phyloP scores from a whole-genome alignment of 2,113 vertebrate genomes.

The Corydoras maculifer region DNA sequence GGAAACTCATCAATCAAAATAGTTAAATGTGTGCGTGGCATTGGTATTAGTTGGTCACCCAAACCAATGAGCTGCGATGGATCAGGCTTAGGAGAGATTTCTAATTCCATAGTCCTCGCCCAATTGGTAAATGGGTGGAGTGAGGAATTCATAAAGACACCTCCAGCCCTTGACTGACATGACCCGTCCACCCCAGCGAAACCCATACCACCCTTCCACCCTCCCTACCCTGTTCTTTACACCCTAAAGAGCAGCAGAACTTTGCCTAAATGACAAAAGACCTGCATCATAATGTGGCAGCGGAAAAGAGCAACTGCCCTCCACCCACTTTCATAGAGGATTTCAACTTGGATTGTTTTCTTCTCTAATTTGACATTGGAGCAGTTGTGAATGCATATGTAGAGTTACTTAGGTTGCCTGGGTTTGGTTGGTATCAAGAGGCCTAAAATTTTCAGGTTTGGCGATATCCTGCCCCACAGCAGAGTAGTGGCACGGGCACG shows the following conservation, averaged over 20 bases:
- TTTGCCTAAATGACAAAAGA: conserved; percentile 30
- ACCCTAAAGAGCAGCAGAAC: conserved; percentile 29
- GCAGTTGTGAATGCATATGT: conserved; percentile 51
- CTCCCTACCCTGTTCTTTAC: conserved; percentile 31
- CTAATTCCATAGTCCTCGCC: conserved; percentile 48
- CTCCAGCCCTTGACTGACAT: conserved; percentile 42
- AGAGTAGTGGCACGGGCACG: conserved; percentile 44
- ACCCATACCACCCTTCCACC: conserved; percentile 8
- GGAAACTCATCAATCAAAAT: conserved; percentile 59
- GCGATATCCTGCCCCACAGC: conserved; percentile 58
- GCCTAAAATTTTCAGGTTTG: conserved; percentile 62
- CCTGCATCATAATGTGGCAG: conserved; percentile 52
- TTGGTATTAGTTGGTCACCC: conserved; percentile 50
- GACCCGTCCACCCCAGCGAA: conserved; percentile 41
- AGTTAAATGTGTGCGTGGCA: conserved; percentile 58
- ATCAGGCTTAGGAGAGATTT: conserved; percentile 53
- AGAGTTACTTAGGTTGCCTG: conserved; percentile 52
- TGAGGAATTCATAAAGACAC: conserved; percentile 41
- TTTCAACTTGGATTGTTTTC: conserved; percentile 31
- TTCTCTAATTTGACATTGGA: conserved; percentile 38
- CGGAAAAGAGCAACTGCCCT: conserved; percentile 47
- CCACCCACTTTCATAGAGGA: conserved; percentile 39
- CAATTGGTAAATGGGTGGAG: conserved; percentile 50
- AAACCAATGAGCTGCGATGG: conserved; percentile 47
- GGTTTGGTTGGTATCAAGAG: conserved; percentile 58